phyloP scores from a whole-genome alignment of 23 tunicate genomes.

The Corella eumyota region DNA sequence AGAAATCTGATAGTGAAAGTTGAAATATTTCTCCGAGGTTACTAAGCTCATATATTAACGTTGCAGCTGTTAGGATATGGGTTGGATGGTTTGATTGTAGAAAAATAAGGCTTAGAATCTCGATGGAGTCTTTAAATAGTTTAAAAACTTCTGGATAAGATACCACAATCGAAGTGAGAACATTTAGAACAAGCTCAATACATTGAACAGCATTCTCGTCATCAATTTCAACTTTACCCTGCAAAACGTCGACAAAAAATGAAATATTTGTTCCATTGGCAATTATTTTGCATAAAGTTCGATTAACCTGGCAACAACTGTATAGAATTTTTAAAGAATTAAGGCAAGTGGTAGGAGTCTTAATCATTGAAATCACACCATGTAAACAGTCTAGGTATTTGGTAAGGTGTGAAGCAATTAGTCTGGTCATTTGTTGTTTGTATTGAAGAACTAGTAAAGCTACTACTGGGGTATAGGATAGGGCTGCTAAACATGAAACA shows the following conservation, averaged over 20 bases:
- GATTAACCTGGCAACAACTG: slow-evolving; percentile 39
- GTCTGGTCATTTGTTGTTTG: slow-evolving; percentile 15
- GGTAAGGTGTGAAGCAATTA: slow-evolving; percentile 6
- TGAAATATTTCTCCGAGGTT: slow-evolving; percentile 47
- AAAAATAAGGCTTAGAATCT: slow-evolving; percentile 20
- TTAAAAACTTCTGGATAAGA: slow-evolving; percentile 2
- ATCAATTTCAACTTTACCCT: slow-evolving; percentile 3
- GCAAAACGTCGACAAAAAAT: slow-evolving; percentile 10
- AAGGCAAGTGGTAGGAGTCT: slow-evolving; percentile 6
- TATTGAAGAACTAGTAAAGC: slow-evolving; percentile 25
- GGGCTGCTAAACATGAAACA: slow-evolving; percentile 51
- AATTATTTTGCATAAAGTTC: slow-evolving; percentile 4
- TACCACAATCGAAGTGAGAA: slow-evolving; percentile 25
- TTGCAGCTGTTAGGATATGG: slow-evolving; percentile 24
- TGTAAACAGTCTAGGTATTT: neutral
- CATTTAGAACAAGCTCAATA: slow-evolving; percentile 41
- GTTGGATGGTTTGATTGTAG: slow-evolving; percentile 46
- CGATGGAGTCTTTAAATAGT: slow-evolving; percentile 17
- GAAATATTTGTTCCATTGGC: neutral
- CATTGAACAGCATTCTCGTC: slow-evolving; percentile 21
- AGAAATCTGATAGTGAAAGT: slow-evolving; percentile 22
- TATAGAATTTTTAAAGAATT: slow-evolving; percentile 38
- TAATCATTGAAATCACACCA: slow-evolving; percentile 1
- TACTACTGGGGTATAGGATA: slow-evolving; percentile 55
- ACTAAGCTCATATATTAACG: slow-evolving; percentile 45